Evolutionary conservation across 1,140 invertebrate genomes (phyloP).

Genomic region (Bombus confusus): DNA sequence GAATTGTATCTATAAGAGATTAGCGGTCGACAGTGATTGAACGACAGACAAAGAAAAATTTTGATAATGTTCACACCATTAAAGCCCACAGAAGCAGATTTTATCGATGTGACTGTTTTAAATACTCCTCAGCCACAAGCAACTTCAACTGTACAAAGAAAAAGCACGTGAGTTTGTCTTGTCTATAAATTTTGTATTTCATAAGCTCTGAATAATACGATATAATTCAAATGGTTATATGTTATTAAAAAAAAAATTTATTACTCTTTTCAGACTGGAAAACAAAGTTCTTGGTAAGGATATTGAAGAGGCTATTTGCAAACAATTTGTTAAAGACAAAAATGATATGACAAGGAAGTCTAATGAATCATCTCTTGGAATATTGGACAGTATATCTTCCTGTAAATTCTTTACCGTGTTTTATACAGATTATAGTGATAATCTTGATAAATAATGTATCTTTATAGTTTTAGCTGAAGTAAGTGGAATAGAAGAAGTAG

Average conservation of each 20-base stretch:
- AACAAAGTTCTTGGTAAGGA: conserved; percentile 7
- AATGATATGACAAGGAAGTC: conserved; percentile 20
- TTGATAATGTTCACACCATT: conserved; percentile 56
- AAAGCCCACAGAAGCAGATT: conserved; percentile 31
- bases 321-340: conserved; percentile 6
- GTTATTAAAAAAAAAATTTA: neutral
- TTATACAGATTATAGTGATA: neutral
- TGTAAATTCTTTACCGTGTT: conserved; percentile 54
- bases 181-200: neutral
- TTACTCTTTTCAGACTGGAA: conserved; percentile 44
- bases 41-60: conserved; percentile 5
- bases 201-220: neutral
- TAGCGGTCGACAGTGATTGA: neutral
- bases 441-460: neutral
- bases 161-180: conserved; percentile 58
- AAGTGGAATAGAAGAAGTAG: conserved; percentile 33
- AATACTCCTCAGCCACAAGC: conserved; percentile 75
- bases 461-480: conserved; percentile 48
- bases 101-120: conserved; percentile 68
- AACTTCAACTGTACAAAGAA: conserved; percentile 74
- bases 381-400: conserved; percentile 71
- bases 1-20: neutral
- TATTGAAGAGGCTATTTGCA: conserved; percentile 11
- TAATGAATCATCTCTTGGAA: conserved; percentile 68
- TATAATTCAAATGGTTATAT: neutral